phyloP scores from a whole-genome alignment of 2,113 vertebrate genomes.

The Malurus elegans region DNA sequence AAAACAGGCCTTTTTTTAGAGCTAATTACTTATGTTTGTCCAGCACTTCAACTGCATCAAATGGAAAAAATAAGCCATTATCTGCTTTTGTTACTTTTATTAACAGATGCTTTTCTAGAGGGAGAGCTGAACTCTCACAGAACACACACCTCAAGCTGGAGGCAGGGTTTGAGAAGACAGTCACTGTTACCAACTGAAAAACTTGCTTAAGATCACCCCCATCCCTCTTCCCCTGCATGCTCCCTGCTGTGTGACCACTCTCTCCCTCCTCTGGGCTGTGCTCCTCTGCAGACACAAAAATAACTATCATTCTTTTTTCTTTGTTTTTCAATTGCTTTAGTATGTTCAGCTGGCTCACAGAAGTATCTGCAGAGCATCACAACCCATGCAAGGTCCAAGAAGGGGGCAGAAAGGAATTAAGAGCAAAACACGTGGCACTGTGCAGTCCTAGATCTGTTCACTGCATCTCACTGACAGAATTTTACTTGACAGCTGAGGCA shows the following conservation, averaged over 20 bases:
- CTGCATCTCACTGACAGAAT: background rate
- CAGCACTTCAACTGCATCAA: background rate
- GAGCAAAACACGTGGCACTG: background rate
- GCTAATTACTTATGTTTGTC: background rate
- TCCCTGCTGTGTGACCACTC: background rate
- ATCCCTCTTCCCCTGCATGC: background rate
- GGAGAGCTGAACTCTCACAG: background rate
- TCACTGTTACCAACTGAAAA: background rate
- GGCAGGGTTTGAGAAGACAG: background rate
- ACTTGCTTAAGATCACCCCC: background rate
- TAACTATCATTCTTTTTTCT: background rate
- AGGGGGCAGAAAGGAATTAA: background rate
- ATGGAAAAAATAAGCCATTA: background rate
- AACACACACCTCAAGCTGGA: background rate
- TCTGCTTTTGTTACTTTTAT: background rate
- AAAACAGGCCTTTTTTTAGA: background rate
- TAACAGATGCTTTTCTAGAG: background rate
- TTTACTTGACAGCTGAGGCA: background rate
- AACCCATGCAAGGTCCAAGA: background rate
- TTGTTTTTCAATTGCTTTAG: background rate
- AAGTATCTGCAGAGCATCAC: background rate
- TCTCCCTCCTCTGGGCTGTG: background rate
- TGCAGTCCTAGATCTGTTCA: background rate
- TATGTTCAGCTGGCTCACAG: background rate
- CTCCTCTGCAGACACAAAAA: background rate